Conservation (phyloP, 2,113 vertebrate genomes). For the Nibea albiflora region DNA sequence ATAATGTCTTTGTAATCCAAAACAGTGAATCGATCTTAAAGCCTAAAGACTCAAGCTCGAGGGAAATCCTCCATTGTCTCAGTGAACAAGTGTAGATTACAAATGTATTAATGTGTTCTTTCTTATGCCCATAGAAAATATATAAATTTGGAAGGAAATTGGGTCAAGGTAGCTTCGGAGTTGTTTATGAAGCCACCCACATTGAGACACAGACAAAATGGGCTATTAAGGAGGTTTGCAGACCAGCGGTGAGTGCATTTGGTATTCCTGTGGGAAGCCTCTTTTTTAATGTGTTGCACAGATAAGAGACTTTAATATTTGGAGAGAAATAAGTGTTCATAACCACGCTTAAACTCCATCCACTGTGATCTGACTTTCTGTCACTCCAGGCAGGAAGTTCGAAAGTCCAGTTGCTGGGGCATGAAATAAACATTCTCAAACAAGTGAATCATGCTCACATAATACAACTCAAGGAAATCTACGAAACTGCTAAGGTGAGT, state of each 20-base stretch:
- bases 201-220: constrained; percentile 84
- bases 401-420: constrained; percentile 86
- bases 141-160: constrained; percentile 88
- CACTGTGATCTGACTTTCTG: constrained; percentile 49
- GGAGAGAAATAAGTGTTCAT: constrained; percentile 17
- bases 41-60: constrained; percentile 18
- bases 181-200: constrained; percentile 87
- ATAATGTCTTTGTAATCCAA: constrained; percentile 47
- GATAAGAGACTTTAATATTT: constrained; percentile 27
- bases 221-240: constrained; percentile 88
- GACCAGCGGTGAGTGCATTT: constrained; percentile 84
- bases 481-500: constrained; percentile 86
- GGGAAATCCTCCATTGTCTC: constrained; percentile 20
- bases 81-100: constrained; percentile 34
- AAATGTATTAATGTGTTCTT: constrained; percentile 53
- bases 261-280: constrained; percentile 25
- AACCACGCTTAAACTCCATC: background rate
- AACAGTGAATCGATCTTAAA: constrained; percentile 35
- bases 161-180: constrained; percentile 88
- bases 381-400: constrained; percentile 87
- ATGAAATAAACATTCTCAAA: constrained; percentile 89
- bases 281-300: constrained; percentile 28
- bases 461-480: constrained; percentile 89
- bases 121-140: constrained; percentile 79
- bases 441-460: constrained; percentile 86